Evolutionary conservation across 1,140 invertebrate species (phyloP), one percentile per base, ranked within the genome.

Genomic region (Ptiloglossa arizonensis): DNA sequence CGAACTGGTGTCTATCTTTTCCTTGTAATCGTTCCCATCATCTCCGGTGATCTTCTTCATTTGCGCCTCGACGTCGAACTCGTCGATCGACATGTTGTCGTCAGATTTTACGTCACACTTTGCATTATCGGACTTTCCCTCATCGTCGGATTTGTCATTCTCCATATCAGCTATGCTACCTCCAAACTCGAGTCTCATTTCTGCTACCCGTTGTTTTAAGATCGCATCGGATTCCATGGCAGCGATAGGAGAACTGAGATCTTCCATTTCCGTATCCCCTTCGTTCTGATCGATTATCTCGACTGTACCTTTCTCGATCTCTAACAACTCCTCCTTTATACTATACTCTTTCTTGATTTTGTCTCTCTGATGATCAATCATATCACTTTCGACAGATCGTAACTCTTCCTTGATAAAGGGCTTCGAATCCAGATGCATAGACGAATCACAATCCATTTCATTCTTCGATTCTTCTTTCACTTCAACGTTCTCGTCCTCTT

Each of bases 171-270:
- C 71, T 9, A 92, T 79, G 60, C 82, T 79, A 44, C 87, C 89
- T n/a, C 86, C 87, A 60, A 92, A 93, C 69, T 93, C 92, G 17
- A 93, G 86, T 68, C 89, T 89, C 90, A 93, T 91, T 62, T 93
- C 90, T 6, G 88, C 89, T 5, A 90, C 89, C 6, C 91, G 81
- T 72, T 93, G 89, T 41, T 93, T 92, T 6, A 93, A 68, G 50
- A 90, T 86, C 15, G 87, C 85, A 41, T 93, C 93, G 0, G 92
- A 89, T 76, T 93, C 92, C 67, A 93, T 86, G 0, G 81, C 59
- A 35, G 87, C 86, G 11, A 89, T 83, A 0, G 90, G 90, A 52
- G 90, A 93, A 72, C 90, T 91, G 1, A 91, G 83, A 60, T 90
- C 92, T 17, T 90, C 90, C 69, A 86, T 86, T 59, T 89, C 89